phyloP scores from a whole-genome alignment of 1,140 invertebrate species.

The Drosophila micromelanica region DNA sequence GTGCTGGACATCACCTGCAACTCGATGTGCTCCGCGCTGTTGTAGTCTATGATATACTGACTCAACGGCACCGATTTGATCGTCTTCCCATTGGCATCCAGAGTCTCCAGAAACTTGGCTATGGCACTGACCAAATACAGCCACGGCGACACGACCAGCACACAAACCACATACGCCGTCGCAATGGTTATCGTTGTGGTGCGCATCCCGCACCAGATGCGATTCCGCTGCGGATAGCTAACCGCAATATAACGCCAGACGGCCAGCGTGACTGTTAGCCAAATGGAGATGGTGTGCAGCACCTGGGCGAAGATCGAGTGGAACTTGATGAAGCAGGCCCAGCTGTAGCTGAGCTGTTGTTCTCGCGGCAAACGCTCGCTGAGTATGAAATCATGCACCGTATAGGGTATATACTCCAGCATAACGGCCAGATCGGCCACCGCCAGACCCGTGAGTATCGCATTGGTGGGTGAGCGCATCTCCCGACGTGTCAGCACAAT shows the following conservation, averaged over 20 bases:
- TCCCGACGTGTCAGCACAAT: conserved; percentile 95
- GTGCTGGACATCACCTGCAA: conserved; percentile 73
- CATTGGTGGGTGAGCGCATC: conserved; percentile 94
- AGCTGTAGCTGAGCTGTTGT: conserved; percentile 88
- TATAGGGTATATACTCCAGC: conserved; percentile 96
- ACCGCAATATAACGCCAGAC: conserved; percentile 97
- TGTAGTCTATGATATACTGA: conserved; percentile 73
- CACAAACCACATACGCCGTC: conserved; percentile 92
- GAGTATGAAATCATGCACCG: conserved; percentile 91
- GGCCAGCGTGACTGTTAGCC: conserved; percentile 95
- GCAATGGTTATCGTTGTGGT: conserved; percentile 90
- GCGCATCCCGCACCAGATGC: conserved; percentile 91
- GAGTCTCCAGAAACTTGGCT: conserved; percentile 77
- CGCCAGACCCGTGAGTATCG: conserved; percentile 95
- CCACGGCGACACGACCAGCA: conserved; percentile 92
- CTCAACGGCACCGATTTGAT: conserved; percentile 64
- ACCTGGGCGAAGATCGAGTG: conserved; percentile 94
- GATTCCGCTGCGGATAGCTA: conserved; percentile 90
- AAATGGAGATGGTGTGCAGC: conserved; percentile 96
- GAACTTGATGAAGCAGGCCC: conserved; percentile 92
- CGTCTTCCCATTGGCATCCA: conserved; percentile 85
- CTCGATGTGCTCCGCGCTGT: conserved; percentile 51
- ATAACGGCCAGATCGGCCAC: conserved; percentile 96
- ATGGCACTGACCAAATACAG: conserved; percentile 91
- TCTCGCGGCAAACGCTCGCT: conserved; percentile 67